Evolutionary conservation across 1,140 invertebrate genomes (phyloP).

Genomic region (Vollenhovia emeryi): DNA sequence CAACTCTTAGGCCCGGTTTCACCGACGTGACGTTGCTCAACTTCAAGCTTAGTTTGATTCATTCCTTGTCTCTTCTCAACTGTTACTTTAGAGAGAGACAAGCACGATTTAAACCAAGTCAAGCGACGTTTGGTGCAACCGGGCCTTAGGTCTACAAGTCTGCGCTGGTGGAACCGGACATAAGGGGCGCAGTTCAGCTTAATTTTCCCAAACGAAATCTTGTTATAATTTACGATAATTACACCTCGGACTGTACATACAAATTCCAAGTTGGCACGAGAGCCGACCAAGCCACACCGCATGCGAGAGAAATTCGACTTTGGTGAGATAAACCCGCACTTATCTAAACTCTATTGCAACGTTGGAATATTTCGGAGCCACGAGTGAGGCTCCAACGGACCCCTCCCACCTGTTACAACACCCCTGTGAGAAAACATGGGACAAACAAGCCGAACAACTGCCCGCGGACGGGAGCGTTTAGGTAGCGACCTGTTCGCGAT

Average conservation of each 20-base stretch:
- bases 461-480: background rate
- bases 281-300: background rate
- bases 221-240: background rate
- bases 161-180: no score
- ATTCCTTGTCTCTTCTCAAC: no score
- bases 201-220: background rate
- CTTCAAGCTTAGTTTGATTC: no score
- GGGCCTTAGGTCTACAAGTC: no score
- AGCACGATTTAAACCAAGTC: no score
- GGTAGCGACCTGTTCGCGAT: conserved; percentile 91
- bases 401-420: conserved; percentile 38
- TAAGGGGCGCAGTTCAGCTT: background rate
- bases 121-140: no score
- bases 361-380: background rate
- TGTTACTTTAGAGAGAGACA: no score
- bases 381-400: background rate
- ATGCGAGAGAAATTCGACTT: background rate
- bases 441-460: background rate
- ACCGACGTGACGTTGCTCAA: no score
- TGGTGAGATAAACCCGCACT: background rate
- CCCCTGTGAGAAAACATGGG: background rate
- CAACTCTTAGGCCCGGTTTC: no score
- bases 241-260: background rate
- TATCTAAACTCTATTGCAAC: background rate
- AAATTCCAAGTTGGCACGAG: background rate